Evolutionary conservation across 2,113 vertebrate genomes (phyloP), one percentile per base, ranked within the genome.

Genomic region (Ploceus nigricollis): DNA sequence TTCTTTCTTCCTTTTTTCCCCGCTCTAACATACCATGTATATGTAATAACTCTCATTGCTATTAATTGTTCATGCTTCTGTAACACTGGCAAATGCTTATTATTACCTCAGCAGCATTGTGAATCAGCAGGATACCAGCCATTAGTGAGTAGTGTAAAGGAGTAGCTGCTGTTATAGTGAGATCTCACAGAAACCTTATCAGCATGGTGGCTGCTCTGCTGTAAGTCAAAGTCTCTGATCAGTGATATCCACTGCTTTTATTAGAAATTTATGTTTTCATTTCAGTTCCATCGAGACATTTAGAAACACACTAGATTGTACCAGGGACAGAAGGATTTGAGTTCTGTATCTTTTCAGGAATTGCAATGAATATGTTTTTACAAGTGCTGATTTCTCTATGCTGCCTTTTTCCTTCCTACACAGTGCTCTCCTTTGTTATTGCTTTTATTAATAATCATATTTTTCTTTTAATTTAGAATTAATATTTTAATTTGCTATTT

Each of bases 31-130:
- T 72, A n/a, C 28, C 8, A 19, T 5, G 3, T 54, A 45, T 65
- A 61, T 57, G 47, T 73, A 70, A 28, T 92, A 83, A 61, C 40
- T 56, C 35, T 80, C 21, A 31, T 19, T 0, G 3, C 11, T 90
- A 80, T 87, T 92, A 92, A 82, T 82, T 77, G 54, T 48, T 80
- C 31, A 54, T 70, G 72, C 68, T 78, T 80, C 80, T 77, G 68
- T 61, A 77, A 61, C 64, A 33, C 60, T 54, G 69, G 47, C 42
- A 87, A 96, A 89, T 81, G 42, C 58, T 87, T 91, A 47, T 93
- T 96, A 81, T 94, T 51, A 89, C 60, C 60, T 93, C 39, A 42
- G 64, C 35, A 77, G 39, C 54, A 33, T 4, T 58, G 39, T 31
- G 72, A 78, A 69, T 70, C 96, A 91, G 83, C 54, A 81, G 87